A percentile compares a stretch with the other conserved stretches of the same genome.
phyloP scores from a whole-genome alignment of 2,113 vertebrate species.

The Okapia johnstoni region DNA sequence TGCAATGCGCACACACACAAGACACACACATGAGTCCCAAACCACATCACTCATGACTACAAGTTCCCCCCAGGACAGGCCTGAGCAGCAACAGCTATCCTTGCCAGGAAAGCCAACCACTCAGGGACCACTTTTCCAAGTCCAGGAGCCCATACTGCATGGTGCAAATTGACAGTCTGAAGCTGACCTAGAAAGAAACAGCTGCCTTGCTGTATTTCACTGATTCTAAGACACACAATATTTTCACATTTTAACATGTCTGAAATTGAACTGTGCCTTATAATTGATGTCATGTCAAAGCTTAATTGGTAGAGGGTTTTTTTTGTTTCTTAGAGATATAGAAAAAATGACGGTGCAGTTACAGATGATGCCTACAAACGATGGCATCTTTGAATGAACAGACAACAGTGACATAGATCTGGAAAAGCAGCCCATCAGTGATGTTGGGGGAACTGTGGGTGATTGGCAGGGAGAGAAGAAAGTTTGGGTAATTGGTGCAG shows the following conservation, averaged over 20 bases:
- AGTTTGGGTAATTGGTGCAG: constrained; percentile 1
- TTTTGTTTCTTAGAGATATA: background rate
- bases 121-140: background rate
- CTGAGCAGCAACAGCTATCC: background rate
- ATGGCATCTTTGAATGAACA: background rate
- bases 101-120: background rate
- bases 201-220: background rate
- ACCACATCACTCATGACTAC: background rate
- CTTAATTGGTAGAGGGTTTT: background rate
- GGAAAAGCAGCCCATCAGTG: background rate
- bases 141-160: background rate
- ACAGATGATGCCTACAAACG: background rate
- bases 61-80: background rate
- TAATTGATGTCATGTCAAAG: background rate
- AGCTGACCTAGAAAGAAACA: background rate
- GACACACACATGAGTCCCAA: background rate
- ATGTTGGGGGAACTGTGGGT: background rate
- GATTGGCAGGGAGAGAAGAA: background rate
- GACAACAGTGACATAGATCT: background rate
- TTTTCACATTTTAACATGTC: background rate
- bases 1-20: background rate
- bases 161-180: background rate
- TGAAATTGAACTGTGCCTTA: background rate
- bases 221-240: background rate
- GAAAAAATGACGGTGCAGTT: background rate